Percentiles rank a stretch among this genome's conserved stretches.
Evolutionary conservation across 2,797 vertebrate genomes (phyloP).

Genomic region (Stomatorhinus walkeri): DNA sequence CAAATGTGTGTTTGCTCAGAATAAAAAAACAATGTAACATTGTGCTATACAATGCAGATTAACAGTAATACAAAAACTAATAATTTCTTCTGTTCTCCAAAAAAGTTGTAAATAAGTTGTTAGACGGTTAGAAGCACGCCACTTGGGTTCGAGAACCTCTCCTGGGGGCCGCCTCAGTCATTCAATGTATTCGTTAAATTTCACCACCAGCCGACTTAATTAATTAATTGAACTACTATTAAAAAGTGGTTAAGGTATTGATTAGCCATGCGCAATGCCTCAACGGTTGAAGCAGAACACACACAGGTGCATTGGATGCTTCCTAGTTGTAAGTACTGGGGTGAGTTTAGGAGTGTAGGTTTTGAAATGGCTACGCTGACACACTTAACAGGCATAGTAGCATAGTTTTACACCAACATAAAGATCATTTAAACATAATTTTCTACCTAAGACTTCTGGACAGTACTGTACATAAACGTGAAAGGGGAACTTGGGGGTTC

Average conservation of each 20-base stretch:
- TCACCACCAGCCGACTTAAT: not conserved
- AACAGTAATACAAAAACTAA: not conserved
- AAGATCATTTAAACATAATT: not conserved
- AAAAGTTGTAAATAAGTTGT: not conserved
- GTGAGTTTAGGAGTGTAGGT: not conserved
- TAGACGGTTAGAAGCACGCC: not conserved
- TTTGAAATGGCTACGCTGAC: not conserved
- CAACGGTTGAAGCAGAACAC: not conserved
- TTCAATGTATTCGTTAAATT: not conserved
- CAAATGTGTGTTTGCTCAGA: not conserved
- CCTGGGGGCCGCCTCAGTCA: not conserved
- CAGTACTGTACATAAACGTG: not conserved
- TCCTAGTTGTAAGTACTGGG: not conserved
- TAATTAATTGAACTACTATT: not conserved
- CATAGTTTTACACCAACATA: not conserved
- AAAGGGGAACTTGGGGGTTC: not conserved
- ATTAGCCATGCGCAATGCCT: not conserved
- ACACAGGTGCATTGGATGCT: not conserved
- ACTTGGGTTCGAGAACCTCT: not conserved
- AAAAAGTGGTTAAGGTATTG: not conserved
- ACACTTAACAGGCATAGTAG: not conserved
- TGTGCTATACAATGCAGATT: not conserved
- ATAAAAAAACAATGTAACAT: not conserved
- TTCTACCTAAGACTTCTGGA: not conserved
- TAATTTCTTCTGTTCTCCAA: not conserved